Evolutionary conservation across 1,140 invertebrate species (phyloP), one percentile per base, ranked within the genome.

Genomic region (Drosophila kepulauana): DNA sequence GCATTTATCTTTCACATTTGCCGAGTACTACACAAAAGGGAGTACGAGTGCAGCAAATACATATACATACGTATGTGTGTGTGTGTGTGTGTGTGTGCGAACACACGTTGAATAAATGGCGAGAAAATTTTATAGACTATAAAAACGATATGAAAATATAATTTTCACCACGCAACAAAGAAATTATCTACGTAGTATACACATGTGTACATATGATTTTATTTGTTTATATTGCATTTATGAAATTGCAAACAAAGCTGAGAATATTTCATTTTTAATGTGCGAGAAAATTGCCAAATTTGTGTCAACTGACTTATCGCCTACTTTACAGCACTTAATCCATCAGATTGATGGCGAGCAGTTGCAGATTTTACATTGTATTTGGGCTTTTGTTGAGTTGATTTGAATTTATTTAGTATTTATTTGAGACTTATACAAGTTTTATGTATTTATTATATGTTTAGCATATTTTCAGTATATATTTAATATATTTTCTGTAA

Each of bases 1-100:
- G 82, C 82, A 90, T 90, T 89, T 89, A 89, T 90, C 81, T 89
- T 86, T 90, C 78, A 72, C 77, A 59, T 69, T 80, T 75, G 30
- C 66, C 41, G 16, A 46, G 13, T 35, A 63, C 46, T 13, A 5
- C 51, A 15, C 10, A 25, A 15, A 59, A 25, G 45, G 30, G 49
- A 15, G 15, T 28, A n/a, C 13, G 30, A 25, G 59, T 46, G 45
- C 35, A 48, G n/a, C 15, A 33, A 57, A 79, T 69, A 41, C 78
- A 49, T 65, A 68, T 75, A 28, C 75, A 61, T 41, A 38, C 20
- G 10, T 38, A 25, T 35, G 20, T 45, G 30, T 64, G 43, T 51
- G 1, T 30, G 13, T 59, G 56, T 35, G 15, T 46, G 41, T 58
- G 35, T 52, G 1, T 30, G 25, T 61, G 57, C n/a, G 41, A 38